These are phyloP conservation scores for Ormyrus labotus DNA, from an alignment of 2,888 invertebrate genomes.

Conservation along the genomic window DNA sequence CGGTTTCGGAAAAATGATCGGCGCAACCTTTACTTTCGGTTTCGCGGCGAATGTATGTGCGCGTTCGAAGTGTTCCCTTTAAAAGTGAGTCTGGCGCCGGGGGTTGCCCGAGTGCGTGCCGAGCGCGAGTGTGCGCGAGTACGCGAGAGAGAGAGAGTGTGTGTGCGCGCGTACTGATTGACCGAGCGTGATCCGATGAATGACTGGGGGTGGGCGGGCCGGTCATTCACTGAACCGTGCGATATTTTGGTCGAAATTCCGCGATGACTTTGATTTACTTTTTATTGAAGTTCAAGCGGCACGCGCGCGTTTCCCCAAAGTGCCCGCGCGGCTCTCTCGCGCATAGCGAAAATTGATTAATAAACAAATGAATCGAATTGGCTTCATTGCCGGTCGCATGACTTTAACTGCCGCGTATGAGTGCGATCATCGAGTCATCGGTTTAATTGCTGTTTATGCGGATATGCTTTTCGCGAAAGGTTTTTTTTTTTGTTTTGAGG, in stretches of 20 bases:
- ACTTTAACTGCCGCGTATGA: slow-evolving; percentile 21
- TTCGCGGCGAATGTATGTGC: slow-evolving; percentile 10
- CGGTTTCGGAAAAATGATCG: slow-evolving; percentile 35
- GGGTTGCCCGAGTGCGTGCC: slow-evolving; percentile 2
- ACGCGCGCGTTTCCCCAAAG: neutral
- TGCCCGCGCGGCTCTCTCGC: slow-evolving; percentile 4
- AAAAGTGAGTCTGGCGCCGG: slow-evolving; percentile 55
- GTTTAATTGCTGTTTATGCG: neutral
- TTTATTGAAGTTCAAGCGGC: slow-evolving; percentile 52
- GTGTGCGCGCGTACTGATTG: slow-evolving; percentile 54
- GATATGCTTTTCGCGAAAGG: neutral
- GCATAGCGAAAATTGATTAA: slow-evolving; percentile 45
- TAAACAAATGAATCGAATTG: slow-evolving; percentile 50
- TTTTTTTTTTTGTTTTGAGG: neutral
- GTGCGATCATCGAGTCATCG: slow-evolving; percentile 15
- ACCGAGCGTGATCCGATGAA: slow-evolving; percentile 59
- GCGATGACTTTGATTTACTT: slow-evolving; percentile 58
- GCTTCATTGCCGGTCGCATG: slow-evolving; percentile 28
- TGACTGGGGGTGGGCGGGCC: slow-evolving; percentile 51
- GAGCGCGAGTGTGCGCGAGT: neutral
- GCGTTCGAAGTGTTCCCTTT: slow-evolving; percentile 56
- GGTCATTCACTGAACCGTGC: slow-evolving; percentile 58
- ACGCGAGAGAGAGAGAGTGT: slow-evolving; percentile 5
- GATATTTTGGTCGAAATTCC: slow-evolving; percentile 57
- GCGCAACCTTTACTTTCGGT: slow-evolving; percentile 55